Evolutionary conservation across 2,888 invertebrate genomes (phyloP), one percentile per base, ranked within the genome.

Genomic region (Platypus cylindrus): DNA sequence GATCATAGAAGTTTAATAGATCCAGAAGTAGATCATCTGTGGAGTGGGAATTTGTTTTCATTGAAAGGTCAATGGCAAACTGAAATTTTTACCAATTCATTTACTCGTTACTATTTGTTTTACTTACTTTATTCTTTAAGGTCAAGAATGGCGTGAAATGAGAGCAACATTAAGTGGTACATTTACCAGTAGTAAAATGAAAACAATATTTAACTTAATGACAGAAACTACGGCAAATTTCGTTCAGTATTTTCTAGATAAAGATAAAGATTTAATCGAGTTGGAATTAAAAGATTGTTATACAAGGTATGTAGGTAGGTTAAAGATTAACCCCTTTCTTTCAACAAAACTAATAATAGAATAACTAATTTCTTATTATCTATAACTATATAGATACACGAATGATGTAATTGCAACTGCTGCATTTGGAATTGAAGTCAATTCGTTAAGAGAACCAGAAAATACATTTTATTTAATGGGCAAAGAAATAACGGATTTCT

Each of bases 321-420:
- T n/a, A n/a, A n/a, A n/a, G n/a, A n/a, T n/a, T n/a, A n/a, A n/a
- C n/a, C n/a, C n/a, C n/a, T n/a, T n/a, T n/a, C n/a, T n/a, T n/a
- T n/a, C n/a, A n/a, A n/a, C n/a, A n/a, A n/a, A n/a, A n/a, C n/a
- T n/a, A n/a, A n/a, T n/a, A n/a, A n/a, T n/a, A n/a, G n/a, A n/a
- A n/a, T n/a, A n/a, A n/a, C n/a, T n/a, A n/a, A n/a, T n/a, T n/a
- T n/a, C n/a, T n/a, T n/a, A n/a, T n/a, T n/a, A n/a, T n/a, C n/a
- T n/a, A n/a, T n/a, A n/a, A n/a, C n/a, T 17, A 34, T 40, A n/a
- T 12, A 43, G 67, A n/a, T 67, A 59, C 39, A 55, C 66, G 1
- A 68, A 64, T 37, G 69, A 70, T 45, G 65, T 70, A 1, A 69
- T 71, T 34, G 70, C 68, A 1, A 31, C 38, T 20, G 36, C 38